Base-by-base conservation (phyloP, 2,113 vertebrate genomes). In the Philantomba maxwellii region DNA sequence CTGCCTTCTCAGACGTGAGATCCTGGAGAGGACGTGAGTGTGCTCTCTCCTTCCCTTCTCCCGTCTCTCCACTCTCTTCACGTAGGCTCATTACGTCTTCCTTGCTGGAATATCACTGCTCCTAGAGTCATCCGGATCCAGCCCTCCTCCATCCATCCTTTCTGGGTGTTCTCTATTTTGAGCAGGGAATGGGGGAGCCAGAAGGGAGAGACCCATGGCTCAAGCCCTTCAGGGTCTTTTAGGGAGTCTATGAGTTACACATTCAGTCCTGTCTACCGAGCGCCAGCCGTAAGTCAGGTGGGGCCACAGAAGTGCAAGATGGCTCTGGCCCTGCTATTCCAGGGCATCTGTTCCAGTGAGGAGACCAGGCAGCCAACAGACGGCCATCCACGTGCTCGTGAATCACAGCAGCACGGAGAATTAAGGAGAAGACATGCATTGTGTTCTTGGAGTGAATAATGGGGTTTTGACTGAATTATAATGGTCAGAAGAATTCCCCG, bases 21-120 rank as follows among this genome's bases (percentile, higher is more conserved):
- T 51, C 8, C 83, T 15, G 12, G 21, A 16, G 11, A 7, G 6
- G 14, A 53, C 1, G 2, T 1, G 6, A 28, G 0, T 23, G 4
- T 9, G 51, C 21, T 58, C 3, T 26, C 33, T 36, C 17, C 28
- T 15, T 6, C 30, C 57, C 70, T 28, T 12, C 10, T 39, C 36
- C 85, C 2, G 0, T n/a, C 28, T 91, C 49, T 73, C 47, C 26
- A 6, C 36, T 23, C 21, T 49, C 45, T 58, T 33, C 23, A 10
- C 16, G 30, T 19, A 77, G 6, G 26, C 39, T 26, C 7, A 8
- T 3, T 2, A 7, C n/a, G 14, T 85, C 75, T 77, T 80, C 21
- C n/a, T 47, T 28, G 14, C 19, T 53, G 28, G 36, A 57, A 33
- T 15, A 13, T 28, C 30, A 23, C 19, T n/a, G 2, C 36, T 36